phyloP scores from a whole-genome alignment of 2,797 vertebrate genomes.

The Myiotriccus ornatus region DNA sequence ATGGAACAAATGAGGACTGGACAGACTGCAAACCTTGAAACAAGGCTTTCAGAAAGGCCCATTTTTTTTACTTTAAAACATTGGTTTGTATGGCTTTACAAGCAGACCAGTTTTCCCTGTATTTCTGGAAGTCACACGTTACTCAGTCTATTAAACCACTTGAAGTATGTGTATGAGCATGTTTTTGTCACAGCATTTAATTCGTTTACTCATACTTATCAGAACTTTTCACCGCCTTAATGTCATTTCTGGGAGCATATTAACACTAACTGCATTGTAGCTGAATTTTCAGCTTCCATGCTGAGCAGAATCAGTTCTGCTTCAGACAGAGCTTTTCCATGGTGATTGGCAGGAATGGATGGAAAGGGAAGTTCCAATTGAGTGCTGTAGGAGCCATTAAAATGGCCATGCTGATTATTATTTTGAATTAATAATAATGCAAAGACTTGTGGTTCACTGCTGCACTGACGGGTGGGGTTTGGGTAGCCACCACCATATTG shows the following conservation, averaged over 20 bases:
- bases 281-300: conserved; percentile 8
- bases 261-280: conserved; percentile 6
- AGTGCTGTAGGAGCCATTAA: neutral
- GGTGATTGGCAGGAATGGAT: conserved; percentile 61
- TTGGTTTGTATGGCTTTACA: neutral
- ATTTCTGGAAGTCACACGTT: neutral
- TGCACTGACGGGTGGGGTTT: conserved; percentile 22
- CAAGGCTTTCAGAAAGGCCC: neutral
- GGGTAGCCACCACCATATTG: neutral
- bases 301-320: conserved; percentile 49
- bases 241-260: conserved; percentile 13
- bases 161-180: neutral
- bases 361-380: neutral
- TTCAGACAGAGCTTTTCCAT: conserved; percentile 5
- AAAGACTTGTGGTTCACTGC: conserved; percentile 40
- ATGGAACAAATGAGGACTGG: neutral
- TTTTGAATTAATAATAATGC: conserved; percentile 61
- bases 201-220: conserved; percentile 24
- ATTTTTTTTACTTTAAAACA: neutral
- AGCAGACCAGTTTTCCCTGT: neutral
- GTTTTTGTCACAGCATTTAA: neutral
- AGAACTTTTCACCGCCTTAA: conserved; percentile 19
- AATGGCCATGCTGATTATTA: conserved; percentile 19
- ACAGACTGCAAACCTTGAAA: neutral
- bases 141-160: neutral